These are phyloP conservation scores for Zeus faber DNA, from an alignment of 2,113 vertebrate genomes.

Conservation along the genomic window DNA sequence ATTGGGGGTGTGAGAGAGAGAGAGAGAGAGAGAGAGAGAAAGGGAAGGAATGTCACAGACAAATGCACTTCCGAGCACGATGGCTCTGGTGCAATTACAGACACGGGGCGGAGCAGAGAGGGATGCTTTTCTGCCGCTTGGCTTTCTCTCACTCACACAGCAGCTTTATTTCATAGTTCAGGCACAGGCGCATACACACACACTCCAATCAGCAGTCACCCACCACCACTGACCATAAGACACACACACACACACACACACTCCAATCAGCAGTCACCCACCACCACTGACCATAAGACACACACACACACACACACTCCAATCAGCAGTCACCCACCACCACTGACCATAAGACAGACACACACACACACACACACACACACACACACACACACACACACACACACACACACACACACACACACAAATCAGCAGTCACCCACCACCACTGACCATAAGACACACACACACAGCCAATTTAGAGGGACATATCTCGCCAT, in stretches of 20 bases:
- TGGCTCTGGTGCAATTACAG: slow-evolving; percentile 41
- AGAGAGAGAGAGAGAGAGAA: slow-evolving; percentile 11
- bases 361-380: slow-evolving; percentile 11
- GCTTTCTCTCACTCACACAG: slow-evolving; percentile 11
- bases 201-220: no score
- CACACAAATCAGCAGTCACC: background rate
- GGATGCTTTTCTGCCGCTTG: no score
- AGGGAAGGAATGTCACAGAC: slow-evolving; percentile 48
- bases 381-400: slow-evolving; percentile 9
- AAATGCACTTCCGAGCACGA: slow-evolving; percentile 45
- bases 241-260: slow-evolving; percentile 1
- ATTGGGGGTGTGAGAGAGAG: slow-evolving; percentile 3
- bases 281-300: no score
- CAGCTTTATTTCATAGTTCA: slow-evolving; percentile 3
- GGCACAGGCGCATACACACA: background rate
- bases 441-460: no score
- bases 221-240: no score
- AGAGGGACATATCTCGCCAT: background rate
- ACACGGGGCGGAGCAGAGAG: slow-evolving; percentile 26
- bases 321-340: no score
- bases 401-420: background rate
- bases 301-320: background rate
- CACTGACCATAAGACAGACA: no score
- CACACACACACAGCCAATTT: background rate
- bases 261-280: no score